A percentile compares a stretch with the other conserved stretches of the same genome.
Evolutionary conservation across 1,140 invertebrate species (phyloP).

Genomic region (Lasaia peninsularis): DNA sequence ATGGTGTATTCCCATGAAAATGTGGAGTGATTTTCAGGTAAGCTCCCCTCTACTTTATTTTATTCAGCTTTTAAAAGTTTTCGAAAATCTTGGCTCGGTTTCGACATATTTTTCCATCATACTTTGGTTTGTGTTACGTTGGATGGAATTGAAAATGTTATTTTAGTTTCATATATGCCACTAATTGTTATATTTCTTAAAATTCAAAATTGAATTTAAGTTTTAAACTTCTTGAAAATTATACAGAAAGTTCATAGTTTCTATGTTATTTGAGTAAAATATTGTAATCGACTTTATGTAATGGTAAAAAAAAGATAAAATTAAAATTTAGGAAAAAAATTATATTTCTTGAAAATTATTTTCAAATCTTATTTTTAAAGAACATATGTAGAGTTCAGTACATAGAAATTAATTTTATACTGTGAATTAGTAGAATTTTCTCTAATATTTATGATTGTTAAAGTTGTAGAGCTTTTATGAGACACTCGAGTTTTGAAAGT

Average conservation of each 20-base stretch:
- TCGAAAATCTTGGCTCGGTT: background rate
- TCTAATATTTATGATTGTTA: no score
- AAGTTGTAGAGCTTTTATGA: no score
- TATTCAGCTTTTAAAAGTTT: background rate
- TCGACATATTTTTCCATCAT: background rate
- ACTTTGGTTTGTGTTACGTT: background rate
- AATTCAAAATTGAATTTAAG: no score
- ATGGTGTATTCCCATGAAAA: slow-evolving; percentile 76
- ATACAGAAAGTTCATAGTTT: no score
- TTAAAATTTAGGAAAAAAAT: no score
- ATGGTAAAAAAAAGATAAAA: no score
- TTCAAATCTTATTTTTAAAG: background rate
- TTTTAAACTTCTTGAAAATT: no score
- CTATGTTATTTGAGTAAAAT: no score
- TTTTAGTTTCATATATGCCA: no score
- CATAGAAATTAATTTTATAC: background rate
- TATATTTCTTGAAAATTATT: background rate
- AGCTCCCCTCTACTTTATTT: slow-evolving; percentile 27
- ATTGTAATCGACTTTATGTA: no score
- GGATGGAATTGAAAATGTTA: slow-evolving; percentile 7
- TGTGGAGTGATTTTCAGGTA: slow-evolving; percentile 76
- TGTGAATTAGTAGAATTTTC: no score
- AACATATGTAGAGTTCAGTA: background rate
- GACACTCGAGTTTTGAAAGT: background rate
- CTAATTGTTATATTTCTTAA: no score